Conservation (phyloP, 2,888 invertebrate species). For the Orthosia incerta region DNA sequence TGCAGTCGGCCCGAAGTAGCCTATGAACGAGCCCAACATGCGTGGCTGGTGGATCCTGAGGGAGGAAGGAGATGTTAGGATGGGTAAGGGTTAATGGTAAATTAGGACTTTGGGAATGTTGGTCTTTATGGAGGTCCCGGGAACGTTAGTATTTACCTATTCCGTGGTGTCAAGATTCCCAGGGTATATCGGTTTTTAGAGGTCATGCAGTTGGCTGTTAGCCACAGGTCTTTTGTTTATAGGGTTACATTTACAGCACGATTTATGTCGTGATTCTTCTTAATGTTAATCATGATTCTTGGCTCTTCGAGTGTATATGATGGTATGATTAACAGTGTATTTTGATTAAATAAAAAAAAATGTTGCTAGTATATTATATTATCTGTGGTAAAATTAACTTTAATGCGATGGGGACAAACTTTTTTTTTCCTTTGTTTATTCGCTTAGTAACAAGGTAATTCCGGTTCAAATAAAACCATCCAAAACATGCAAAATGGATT, state of each 20-base stretch:
- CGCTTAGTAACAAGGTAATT: not conserved
- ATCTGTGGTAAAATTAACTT: not conserved
- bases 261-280: not conserved
- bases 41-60: conserved; percentile 92
- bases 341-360: not conserved
- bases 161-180: not conserved
- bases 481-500: not conserved
- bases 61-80: conserved; percentile 40
- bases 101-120: not conserved
- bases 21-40: conserved; percentile 91
- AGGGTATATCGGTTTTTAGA: not conserved
- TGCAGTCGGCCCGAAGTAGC: conserved; percentile 84
- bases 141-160: no score
- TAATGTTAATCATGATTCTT: no score
- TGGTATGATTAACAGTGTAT: not conserved
- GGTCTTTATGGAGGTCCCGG: not conserved
- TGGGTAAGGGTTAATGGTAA: conserved; percentile 9
- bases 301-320: no score
- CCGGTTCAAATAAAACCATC: not conserved
- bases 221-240: not conserved
- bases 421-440: not conserved
- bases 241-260: not conserved
- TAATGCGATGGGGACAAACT: not conserved
- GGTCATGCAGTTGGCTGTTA: not conserved
- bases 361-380: not conserved